phyloP scores from a whole-genome alignment of 1,140 invertebrate genomes.

The Brachionus asplanchnoidis region DNA sequence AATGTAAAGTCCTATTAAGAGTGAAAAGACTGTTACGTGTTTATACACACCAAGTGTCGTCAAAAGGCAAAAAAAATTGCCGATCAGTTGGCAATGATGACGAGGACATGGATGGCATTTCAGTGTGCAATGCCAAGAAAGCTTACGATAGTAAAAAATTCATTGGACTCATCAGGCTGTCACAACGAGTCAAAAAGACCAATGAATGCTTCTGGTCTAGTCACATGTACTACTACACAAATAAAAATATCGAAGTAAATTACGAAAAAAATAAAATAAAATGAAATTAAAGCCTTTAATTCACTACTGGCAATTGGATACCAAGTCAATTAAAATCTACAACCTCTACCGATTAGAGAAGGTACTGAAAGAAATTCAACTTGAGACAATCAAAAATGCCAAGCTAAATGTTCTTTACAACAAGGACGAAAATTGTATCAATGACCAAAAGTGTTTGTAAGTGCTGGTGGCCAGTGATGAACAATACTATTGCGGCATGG shows the following conservation, averaged over 20 bases:
- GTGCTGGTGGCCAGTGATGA: neutral
- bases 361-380: neutral
- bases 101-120: neutral
- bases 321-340: constrained; percentile 26
- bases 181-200: constrained; percentile 35
- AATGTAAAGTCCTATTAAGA: neutral
- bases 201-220: constrained; percentile 34
- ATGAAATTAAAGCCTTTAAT: neutral
- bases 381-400: neutral
- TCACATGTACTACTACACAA: constrained; percentile 19
- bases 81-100: neutral
- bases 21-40: constrained; percentile 29
- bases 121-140: neutral
- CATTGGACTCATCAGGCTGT: neutral
- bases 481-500: constrained; percentile 26
- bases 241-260: constrained; percentile 33
- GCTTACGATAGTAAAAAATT: neutral
- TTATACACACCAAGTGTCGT: constrained; percentile 24
- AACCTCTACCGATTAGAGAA: constrained; percentile 16
- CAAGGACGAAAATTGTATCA: constrained; percentile 18
- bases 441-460: constrained; percentile 32
- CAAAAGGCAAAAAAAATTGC: constrained; percentile 27
- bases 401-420: constrained; percentile 1
- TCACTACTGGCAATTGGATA: constrained; percentile 40
- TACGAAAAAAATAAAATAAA: neutral